Conservation (phyloP, 2,797 vertebrate genomes). For the Alosa sapidissima region DNA sequence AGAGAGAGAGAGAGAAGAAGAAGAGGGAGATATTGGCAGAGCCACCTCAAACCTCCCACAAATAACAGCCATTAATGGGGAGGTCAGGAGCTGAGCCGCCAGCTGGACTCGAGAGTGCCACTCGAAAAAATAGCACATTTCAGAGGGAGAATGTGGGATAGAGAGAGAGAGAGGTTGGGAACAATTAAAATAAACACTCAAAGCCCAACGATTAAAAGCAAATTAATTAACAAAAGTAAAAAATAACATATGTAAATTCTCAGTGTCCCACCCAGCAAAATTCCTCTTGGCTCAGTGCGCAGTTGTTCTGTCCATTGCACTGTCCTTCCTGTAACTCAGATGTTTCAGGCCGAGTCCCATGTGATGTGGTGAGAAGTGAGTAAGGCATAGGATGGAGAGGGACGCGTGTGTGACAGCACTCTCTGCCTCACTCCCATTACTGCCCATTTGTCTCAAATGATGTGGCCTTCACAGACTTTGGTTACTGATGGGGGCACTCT, state of each 20-base stretch:
- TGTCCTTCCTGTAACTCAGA: background rate
- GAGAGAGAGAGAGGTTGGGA: constrained; percentile 4
- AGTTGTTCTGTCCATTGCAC: background rate
- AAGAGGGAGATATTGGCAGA: constrained; percentile 61
- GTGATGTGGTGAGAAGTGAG: background rate
- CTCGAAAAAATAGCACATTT: constrained; percentile 87
- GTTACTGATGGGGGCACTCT: constrained; percentile 68
- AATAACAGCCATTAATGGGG: constrained; percentile 96
- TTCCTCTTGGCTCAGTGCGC: background rate
- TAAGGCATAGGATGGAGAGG: background rate
- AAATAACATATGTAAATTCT: background rate
- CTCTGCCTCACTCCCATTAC: constrained; percentile 81
- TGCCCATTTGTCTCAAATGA: constrained; percentile 86
- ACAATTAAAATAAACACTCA: background rate
- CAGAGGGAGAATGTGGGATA: constrained; percentile 41
- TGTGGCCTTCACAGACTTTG: constrained; percentile 76
- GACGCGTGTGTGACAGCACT: constrained; percentile 78
- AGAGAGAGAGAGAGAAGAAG: constrained; percentile 48
- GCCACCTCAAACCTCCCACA: constrained; percentile 78
- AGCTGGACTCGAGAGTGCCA: constrained; percentile 93
- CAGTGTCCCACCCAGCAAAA: background rate
- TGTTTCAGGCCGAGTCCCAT: background rate
- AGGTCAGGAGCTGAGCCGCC: constrained; percentile 91
- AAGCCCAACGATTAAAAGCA: background rate
- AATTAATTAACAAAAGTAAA: background rate